These are phyloP conservation scores for Gymnorhina tibicen DNA, from an alignment of 2,113 vertebrate genomes.

Conservation along the genomic window DNA sequence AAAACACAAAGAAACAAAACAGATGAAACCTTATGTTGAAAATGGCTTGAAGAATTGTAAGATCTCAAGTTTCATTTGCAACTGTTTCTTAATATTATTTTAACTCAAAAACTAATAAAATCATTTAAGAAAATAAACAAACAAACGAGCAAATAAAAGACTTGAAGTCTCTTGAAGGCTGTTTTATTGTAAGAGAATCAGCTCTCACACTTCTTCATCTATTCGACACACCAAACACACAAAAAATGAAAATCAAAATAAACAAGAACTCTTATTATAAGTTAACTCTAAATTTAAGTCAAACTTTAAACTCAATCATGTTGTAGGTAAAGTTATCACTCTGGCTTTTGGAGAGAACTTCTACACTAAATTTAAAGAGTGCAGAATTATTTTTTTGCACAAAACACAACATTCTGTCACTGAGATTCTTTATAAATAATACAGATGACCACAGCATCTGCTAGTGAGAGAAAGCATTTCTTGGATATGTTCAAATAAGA, in stretches of 20 bases:
- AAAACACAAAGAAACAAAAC: background rate
- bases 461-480: background rate
- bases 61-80: background rate
- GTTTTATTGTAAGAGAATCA: background rate
- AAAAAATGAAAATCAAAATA: background rate
- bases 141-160: background rate
- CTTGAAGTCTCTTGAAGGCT: background rate
- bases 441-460: background rate
- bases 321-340: background rate
- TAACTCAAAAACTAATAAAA: background rate
- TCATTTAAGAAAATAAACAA: background rate
- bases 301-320: background rate
- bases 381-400: accelerated
- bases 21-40: background rate
- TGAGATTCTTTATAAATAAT: background rate
- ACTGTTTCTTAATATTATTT: background rate
- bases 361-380: background rate
- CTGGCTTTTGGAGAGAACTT: background rate
- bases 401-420: background rate
- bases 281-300: background rate
- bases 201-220: background rate
- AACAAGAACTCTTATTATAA: background rate
- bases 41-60: background rate
- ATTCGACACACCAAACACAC: background rate
- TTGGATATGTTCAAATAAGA: background rate